Base-by-base conservation (phyloP, 2,797 vertebrate genomes). In the Falco novaeseelandiae region DNA sequence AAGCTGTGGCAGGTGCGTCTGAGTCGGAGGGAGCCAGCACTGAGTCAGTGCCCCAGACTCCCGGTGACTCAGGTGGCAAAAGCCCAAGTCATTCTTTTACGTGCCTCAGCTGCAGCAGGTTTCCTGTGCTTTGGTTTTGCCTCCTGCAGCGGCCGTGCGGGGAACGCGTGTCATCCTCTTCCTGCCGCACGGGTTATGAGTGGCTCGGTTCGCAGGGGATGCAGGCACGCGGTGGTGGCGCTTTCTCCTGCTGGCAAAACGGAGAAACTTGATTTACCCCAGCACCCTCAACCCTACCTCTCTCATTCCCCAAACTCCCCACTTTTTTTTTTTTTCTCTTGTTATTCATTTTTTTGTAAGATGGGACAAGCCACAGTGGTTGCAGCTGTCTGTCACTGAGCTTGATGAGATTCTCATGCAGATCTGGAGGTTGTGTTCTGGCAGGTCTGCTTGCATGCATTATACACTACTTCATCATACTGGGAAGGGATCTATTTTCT, bases 401-500 rank as follows among this genome's bases (percentile, higher is more conserved):
- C 32, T 62, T 79, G 40, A 27, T 67, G 66, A 87, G 65, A 65
- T 71, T 55, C 44, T 89, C 21, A 46, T 38, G 30, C 49, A 77
- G 34, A 81, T 92, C 30, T 71, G 83, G 80, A 94, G 78, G 13
- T 40, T 84, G 34, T 52, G 52, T 92, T 74, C 63, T 90, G 87
- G 69, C 57, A 80, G 38, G 72, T 89, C 83, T 87, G 27, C 76
- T 48, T 57, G 62, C 23, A 20, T 82, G 26, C 16, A 23, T 89
- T 93, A 90, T 57, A 67, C 74, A 55, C 81, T 78, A 51, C 65
- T 92, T 76, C 25, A 46, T 40, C 6, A 7, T 85, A 83, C 42
- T 78, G 65, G 87, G 84, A 87, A 87, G 54, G 86, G 61, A 46
- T 83, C 87, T 95, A 48, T 96, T 95, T 96, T 96, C 73, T 96